Conservation (phyloP, 2,113 vertebrate genomes). For the Taurulus bubalis region DNA sequence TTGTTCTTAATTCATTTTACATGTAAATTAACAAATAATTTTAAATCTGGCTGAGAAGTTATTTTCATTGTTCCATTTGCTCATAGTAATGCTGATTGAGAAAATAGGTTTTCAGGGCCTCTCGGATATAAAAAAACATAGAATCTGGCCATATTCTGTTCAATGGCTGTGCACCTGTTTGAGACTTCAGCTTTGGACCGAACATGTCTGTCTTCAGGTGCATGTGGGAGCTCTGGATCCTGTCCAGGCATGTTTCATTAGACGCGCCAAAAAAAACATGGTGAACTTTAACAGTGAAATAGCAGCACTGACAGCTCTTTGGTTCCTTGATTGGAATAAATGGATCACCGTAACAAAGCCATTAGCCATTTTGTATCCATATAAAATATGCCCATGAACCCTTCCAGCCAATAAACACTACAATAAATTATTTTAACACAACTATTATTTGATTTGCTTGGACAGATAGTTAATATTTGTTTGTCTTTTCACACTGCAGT, state of each 20-base stretch:
- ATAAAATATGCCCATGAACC: background rate
- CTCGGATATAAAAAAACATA: background rate
- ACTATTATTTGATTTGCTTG: slow-evolving; percentile 15
- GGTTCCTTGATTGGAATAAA: background rate
- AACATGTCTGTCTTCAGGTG: background rate
- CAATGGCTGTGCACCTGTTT: background rate
- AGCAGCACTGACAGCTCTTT: background rate
- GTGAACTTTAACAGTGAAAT: background rate
- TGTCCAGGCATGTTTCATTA: background rate
- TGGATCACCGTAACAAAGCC: background rate
- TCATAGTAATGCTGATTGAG: background rate
- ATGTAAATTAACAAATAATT: background rate
- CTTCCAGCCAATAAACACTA: background rate
- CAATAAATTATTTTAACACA: background rate
- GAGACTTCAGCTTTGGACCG: background rate
- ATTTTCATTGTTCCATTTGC: background rate
- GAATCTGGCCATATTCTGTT: background rate
- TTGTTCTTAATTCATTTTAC: background rate
- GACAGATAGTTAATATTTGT: no score
- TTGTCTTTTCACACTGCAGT: background rate
- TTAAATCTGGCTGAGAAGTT: background rate
- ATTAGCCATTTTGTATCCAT: background rate
- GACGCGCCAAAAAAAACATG: slow-evolving; percentile 10
- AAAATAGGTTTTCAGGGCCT: background rate
- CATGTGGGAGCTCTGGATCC: background rate